Conservation (phyloP, 2,888 invertebrate genomes). For the Strigamia crassipes region DNA sequence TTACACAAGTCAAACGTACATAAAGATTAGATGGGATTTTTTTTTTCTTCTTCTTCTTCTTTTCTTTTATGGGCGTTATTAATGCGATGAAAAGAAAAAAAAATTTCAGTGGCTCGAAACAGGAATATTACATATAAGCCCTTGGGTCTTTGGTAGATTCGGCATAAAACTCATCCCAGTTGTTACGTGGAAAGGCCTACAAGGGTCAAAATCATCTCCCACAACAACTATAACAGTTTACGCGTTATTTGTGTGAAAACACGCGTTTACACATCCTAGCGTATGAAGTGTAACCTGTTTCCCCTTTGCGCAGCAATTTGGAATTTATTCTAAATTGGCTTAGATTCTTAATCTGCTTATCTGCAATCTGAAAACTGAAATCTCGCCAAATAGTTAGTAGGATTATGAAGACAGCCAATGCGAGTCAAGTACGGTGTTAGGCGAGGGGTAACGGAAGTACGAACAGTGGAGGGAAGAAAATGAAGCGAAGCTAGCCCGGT, state of each 20-base stretch:
- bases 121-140: conserved; percentile 34
- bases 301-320: conserved; percentile 42
- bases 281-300: conserved; percentile 40
- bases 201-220: conserved; percentile 40
- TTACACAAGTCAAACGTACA: conserved; percentile 28
- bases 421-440: conserved; percentile 38
- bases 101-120: conserved; percentile 30
- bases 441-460: conserved; percentile 33
- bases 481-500: conserved; percentile 42
- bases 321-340: conserved; percentile 42
- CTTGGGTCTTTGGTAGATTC: conserved; percentile 38
- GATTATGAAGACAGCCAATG: conserved; percentile 38
- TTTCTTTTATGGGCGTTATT: neutral
- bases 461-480: conserved; percentile 26
- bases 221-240: conserved; percentile 42
- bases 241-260: conserved; percentile 29
- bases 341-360: conserved; percentile 40
- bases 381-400: conserved; percentile 38
- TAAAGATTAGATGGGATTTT: conserved; percentile 3
- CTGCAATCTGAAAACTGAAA: conserved; percentile 38
- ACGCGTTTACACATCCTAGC: conserved; percentile 9
- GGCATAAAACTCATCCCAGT: conserved; percentile 12
- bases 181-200: conserved; percentile 24
- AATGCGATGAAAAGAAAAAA: conserved; percentile 23
- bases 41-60: neutral